Base-by-base conservation (phyloP, 2,888 invertebrate species). In the Diabrotica balteata region DNA sequence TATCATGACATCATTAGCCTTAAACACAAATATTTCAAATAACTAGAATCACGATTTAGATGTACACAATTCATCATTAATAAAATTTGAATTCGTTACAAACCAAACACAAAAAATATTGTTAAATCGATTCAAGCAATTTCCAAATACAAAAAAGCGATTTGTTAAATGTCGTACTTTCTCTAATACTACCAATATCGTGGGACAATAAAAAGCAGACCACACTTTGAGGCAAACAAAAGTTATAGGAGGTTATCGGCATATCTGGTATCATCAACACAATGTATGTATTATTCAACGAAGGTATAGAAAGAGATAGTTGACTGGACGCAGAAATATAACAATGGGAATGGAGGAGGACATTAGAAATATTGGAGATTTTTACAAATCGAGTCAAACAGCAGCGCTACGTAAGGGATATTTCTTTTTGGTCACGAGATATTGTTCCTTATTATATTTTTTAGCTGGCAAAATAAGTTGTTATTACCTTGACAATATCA, bases 131-230 rank as follows among this genome's bases (percentile, higher is more conserved):
- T 54, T 43, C n/a, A 54, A 54, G 10, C 54, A 54, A 54, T 54
- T 54, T 42, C 11, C 42, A 54, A 54, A 54, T 54, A 54, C 54
- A n/a, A 32, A 54, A 49, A 54, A 54, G 8, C 54, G 43, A 54
- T 53, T 53, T 53, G 42, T 53, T 53, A 53, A 53, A 53, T 42
- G 53, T 42, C 42, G 43, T 42, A 53, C 53, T 53, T 53, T 53
- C 43, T 53, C 53, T 42, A 43, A 53, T 53, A 53, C 17, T 52
- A 52, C 8, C 52, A 53, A 53, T 42, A 53, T 53, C 53, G 53
- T 53, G 53, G 22, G 43, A 8, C n/a, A 7, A n/a, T 10, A 6
- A 42, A 53, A 53, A 53, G 6, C 10, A 53, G 43, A 53, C 10
- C 32, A 53, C 53, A 42, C n/a, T 53, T 53, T 32, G n/a, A 53